Conservation (phyloP, 2,113 vertebrate species). For the Sorex fumeus region DNA sequence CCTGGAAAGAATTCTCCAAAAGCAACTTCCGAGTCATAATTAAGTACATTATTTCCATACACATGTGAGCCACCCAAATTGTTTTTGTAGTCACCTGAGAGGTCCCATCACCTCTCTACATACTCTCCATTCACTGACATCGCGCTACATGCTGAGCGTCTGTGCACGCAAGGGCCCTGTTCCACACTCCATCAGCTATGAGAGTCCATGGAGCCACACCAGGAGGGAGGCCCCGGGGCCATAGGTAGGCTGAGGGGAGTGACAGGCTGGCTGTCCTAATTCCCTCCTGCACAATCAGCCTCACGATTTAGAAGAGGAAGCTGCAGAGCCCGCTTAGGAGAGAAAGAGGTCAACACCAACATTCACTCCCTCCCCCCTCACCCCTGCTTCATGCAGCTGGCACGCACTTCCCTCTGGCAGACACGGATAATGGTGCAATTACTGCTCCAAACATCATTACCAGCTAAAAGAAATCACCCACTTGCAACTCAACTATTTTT, state of each 20-base stretch:
- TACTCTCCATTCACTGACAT: too few species aligned
- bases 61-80: constrained; percentile 20
- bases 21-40: constrained; percentile 51
- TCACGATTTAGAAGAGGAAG: constrained; percentile 49
- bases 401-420: constrained; percentile 64
- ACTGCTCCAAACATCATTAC: constrained; percentile 79
- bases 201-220: not conserved
- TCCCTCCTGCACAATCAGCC: not conserved
- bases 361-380: constrained; percentile 13
- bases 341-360: constrained; percentile 76
- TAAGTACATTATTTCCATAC: constrained; percentile 46
- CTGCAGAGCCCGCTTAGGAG: constrained; percentile 3
- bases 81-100: constrained; percentile 24
- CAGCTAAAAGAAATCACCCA: constrained; percentile 84
- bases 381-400: constrained; percentile 69
- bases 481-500: constrained; percentile 79
- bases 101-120: too few species aligned
- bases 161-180: not conserved
- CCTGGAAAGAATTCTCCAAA: constrained; percentile 60
- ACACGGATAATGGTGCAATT: constrained; percentile 79
- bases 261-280: not conserved
- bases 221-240: not conserved
- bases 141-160: too few species aligned
- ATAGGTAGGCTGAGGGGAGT: not conserved
- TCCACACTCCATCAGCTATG: not conserved